Conservation (phyloP, 2,888 invertebrate species). For the Dasysyrphus albostriatus region DNA sequence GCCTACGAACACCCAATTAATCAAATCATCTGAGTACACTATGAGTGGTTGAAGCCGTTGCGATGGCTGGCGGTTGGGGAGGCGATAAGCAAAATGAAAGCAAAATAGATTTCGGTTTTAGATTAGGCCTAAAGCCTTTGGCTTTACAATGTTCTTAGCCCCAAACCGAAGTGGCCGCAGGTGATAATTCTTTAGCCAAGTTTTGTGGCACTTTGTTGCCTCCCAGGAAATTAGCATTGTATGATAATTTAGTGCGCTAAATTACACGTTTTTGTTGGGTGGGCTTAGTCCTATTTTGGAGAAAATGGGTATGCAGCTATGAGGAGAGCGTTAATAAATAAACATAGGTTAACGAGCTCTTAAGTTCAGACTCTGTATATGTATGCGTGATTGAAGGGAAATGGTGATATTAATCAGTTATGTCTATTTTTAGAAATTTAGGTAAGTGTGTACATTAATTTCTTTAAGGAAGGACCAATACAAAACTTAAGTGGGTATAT, state of each 20-base stretch:
- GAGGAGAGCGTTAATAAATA: not conserved
- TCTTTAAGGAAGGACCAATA: not conserved
- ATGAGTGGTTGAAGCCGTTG: not conserved
- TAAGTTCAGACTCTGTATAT: not conserved
- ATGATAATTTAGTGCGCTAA: constrained; percentile 11
- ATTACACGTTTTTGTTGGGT: constrained; percentile 10
- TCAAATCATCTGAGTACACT: constrained; percentile 13
- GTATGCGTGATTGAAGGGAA: not conserved
- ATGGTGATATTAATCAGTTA: not conserved
- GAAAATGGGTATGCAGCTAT: not conserved
- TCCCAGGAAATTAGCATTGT: constrained; percentile 21
- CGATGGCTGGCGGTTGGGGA: not conserved
- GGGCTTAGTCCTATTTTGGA: not conserved
- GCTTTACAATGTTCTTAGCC: constrained; percentile 13
- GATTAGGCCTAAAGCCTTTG: constrained; percentile 4
- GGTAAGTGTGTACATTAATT: not conserved
- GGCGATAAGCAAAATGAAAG: not conserved
- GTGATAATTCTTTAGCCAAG: not conserved
- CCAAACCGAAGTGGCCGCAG: constrained; percentile 10
- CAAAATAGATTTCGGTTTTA: not conserved
- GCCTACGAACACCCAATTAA: constrained; percentile 35
- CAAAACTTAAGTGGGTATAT: not conserved
- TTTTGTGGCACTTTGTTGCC: constrained; percentile 16
- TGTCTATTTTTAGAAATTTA: constrained; percentile 5
- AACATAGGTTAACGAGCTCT: constrained; percentile 2